Conservation (phyloP, 2,113 vertebrate species). For the Lepisosteus osseus region DNA sequence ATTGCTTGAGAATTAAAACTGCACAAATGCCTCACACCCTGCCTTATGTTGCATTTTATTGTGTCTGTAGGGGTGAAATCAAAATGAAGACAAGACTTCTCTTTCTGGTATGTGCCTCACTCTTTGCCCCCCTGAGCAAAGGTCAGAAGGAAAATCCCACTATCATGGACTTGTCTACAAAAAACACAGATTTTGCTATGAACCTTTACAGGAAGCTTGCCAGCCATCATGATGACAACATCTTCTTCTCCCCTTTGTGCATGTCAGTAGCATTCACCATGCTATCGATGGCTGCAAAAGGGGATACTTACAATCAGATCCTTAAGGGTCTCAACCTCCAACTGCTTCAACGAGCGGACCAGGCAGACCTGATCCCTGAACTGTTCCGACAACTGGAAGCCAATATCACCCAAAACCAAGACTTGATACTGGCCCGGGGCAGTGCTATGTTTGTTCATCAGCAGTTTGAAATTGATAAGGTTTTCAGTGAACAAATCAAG, state of each 20-base stretch:
- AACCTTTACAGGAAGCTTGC: slow-evolving; percentile 82
- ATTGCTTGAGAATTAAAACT: background rate
- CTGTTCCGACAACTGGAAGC: slow-evolving; percentile 70
- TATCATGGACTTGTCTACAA: slow-evolving; percentile 68
- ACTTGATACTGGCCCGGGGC: slow-evolving; percentile 62
- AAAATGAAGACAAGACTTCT: slow-evolving; percentile 43
- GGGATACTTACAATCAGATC: slow-evolving; percentile 68
- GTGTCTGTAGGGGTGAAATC: slow-evolving; percentile 9
- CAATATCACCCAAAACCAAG: slow-evolving; percentile 65
- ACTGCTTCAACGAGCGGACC: slow-evolving; percentile 38
- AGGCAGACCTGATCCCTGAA: slow-evolving; percentile 53
- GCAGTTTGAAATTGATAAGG: slow-evolving; percentile 57
- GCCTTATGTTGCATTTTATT: background rate
- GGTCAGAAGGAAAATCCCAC: slow-evolving; percentile 28
- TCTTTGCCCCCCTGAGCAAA: slow-evolving; percentile 32
- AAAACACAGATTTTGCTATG: slow-evolving; percentile 81
- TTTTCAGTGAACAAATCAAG: slow-evolving; percentile 69
- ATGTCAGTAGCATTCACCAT: slow-evolving; percentile 69
- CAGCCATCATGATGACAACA: slow-evolving; percentile 73
- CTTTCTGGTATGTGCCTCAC: slow-evolving; percentile 38
- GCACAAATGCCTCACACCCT: no score
- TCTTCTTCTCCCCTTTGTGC: slow-evolving; percentile 82
- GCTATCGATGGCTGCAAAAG: slow-evolving; percentile 66
- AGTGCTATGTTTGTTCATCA: slow-evolving; percentile 71
- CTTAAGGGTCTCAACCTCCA: slow-evolving; percentile 64